phyloP scores from a whole-genome alignment of 2,888 invertebrate genomes.

The Rotaria macrura region DNA sequence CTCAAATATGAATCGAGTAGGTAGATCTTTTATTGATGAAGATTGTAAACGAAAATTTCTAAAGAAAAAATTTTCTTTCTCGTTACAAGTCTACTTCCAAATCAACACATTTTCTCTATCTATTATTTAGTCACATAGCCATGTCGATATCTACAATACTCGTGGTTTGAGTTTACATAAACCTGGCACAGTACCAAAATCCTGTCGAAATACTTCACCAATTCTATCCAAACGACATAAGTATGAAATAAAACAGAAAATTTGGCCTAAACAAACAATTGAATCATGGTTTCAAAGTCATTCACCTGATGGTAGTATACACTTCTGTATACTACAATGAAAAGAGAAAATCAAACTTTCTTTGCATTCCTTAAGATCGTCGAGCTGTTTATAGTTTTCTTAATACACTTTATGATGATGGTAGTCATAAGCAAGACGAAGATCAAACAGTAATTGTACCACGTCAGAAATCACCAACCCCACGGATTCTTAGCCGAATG shows the following conservation, averaged over 20 bases:
- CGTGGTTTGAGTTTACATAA: neutral
- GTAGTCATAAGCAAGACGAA: neutral
- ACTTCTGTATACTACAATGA: too few relatives aligned
- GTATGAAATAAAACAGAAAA: conserved; percentile 14
- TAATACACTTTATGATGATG: neutral
- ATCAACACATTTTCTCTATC: too few relatives aligned
- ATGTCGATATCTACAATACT: neutral
- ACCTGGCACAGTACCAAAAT: neutral
- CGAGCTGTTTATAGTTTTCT: conserved; percentile 13
- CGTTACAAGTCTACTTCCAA: too few relatives aligned
- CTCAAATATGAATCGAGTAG: neutral
- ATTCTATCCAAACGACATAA: neutral
- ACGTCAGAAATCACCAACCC: neutral
- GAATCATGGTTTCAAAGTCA: neutral
- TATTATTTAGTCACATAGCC: neutral
- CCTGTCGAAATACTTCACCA: neutral
- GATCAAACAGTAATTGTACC: neutral
- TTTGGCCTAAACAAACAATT: neutral
- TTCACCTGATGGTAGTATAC: neutral
- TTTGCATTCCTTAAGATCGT: neutral
- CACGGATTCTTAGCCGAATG: neutral
- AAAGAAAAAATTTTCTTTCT: neutral
- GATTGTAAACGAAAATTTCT: neutral
- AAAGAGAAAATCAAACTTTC: neutral
- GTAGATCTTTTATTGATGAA: neutral